Evolutionary conservation across 2,113 vertebrate genomes (phyloP).

Genomic region (Lethenteron reissneri): DNA sequence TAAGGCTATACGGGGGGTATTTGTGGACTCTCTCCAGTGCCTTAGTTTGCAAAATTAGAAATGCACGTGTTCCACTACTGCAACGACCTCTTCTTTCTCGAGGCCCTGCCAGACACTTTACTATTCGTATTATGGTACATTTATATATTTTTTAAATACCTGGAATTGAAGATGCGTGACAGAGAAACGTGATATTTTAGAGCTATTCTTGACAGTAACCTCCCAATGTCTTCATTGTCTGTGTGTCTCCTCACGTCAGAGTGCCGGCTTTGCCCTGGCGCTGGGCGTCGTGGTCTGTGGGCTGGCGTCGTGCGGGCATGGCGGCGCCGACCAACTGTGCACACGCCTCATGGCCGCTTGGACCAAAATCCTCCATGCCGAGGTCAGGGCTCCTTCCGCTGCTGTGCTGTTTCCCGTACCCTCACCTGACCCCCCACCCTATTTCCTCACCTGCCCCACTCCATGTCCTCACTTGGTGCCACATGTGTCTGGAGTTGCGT

Average conservation of each 20-base stretch:
- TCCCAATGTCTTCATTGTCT: neutral
- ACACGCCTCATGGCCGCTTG: constrained; percentile 50
- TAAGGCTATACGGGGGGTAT: neutral
- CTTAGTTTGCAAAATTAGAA: too few species aligned
- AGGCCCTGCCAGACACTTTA: neutral
- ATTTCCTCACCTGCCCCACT: too few species aligned
- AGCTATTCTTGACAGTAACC: neutral
- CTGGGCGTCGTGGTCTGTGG: constrained; percentile 53
- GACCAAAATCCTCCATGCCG: constrained; percentile 51
- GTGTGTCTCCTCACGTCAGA: constrained; percentile 23
- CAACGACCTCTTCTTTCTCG: neutral
- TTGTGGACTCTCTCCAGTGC: neutral
- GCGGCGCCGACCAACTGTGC: constrained; percentile 58
- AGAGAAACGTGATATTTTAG: neutral
- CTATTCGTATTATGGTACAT: neutral
- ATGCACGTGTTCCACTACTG: too few species aligned
- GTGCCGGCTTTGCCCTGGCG: constrained; percentile 64
- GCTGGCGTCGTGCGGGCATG: constrained; percentile 51
- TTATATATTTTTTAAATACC: neutral
- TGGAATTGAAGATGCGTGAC: neutral
- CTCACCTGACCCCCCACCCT: too few species aligned
- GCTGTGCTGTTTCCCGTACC: too few species aligned
- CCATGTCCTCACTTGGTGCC: too few species aligned
- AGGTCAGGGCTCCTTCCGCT: constrained; percentile 59
- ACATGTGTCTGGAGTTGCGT: too few species aligned